Base-by-base conservation (phyloP, 2,113 vertebrate species). In the Sturnira hondurensis region DNA sequence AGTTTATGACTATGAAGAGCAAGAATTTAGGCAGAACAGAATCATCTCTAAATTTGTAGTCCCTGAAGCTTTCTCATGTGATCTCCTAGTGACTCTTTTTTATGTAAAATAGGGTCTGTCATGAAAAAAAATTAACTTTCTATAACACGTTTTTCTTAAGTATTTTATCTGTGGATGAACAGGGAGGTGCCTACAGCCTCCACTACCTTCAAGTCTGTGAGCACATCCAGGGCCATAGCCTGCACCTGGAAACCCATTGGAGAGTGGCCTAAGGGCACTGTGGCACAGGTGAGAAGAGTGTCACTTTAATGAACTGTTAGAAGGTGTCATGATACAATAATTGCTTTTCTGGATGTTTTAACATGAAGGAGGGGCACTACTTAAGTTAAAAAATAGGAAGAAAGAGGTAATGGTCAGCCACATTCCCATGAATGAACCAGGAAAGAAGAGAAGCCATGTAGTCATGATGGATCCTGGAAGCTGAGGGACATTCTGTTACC, bases 301-400 rank as follows among this genome's bases (percentile, higher is more conserved):
- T 33, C 17, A 12, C 54, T 2, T 33, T 91, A 67, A 78, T n/a
- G 80, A 52, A 78, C 7, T 13, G 13, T 63, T 56, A 45, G 43
- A 45, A 36, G 24, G n/a, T 28, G 15, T 61, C 28, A 45, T 9
- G 10, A 4, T 3, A 26, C 20, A 56, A 12, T 28, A 47, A 43
- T 7, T 26, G 20, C 36, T 76, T 63, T 45, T 93, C 26, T 20
- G 5, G 43, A 22, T 45, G 50, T 28, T 90, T 74, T 33, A 5
- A 7, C 91, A 85, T 56, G 70, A 85, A 19, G 6, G 11, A 28
- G 2, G 68, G 4, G 5, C 24, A 7, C 65, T 9, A 16, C 31
- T 82, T n/a, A 65, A 74, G 41, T 89, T 38, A 43, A 50, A 82
- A 14, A 88, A n/a, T 65, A 47, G 73, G 52, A 63, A 93, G 76